Evolutionary conservation across 2,113 vertebrate genomes (phyloP), one percentile per base, ranked within the genome.

Genomic region (Chunga burmeisteri): DNA sequence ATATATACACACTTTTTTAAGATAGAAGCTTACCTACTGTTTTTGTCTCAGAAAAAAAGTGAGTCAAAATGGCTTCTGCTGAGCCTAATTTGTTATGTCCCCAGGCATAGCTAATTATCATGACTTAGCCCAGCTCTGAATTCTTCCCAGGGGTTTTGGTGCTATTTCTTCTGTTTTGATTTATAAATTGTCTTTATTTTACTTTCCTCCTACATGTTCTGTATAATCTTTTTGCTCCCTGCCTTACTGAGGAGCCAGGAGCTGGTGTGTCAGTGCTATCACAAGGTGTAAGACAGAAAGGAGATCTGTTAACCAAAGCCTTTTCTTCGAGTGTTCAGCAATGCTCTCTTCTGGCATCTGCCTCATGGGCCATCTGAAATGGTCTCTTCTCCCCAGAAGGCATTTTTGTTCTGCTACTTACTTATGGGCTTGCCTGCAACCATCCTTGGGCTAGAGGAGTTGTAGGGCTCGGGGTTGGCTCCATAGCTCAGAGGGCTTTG

Each of bases 161-260:
- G 86, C 67, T 92, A 65, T 92, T 94, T 91, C 83, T 79, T 84
- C 83, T 94, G 75, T 56, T 93, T 92, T 84, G 68, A 89, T 91
- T 86, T 75, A 71, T 79, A 91, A 94, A 72, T 56, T 38, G 55
- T 75, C 88, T 92, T 95, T 84, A 91, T 91, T 92, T 93, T 88
- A 67, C 86, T 86, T 94, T 89, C 65, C 50, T 96, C 63, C 90
- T 74, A 68, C 56, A 23, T 6, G 2, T 67, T 94, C 78, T 67
- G 6, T 82, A 62, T 50, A 58, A 81, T 67, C 56, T 52, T 74
- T 93, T 75, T 81, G 17, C 58, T 95, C 34, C 46, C 21, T 90
- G 58, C 62, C 12, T 84, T 67, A 36, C 70, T 61, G 77, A 94
- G 70, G 36, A 93, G 40, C 25, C 44, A 36, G 72, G 36, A 95